Percentiles rank a stretch among this genome's conserved stretches.
These are phyloP conservation scores for Pangasius djambal DNA, from an alignment of 2,797 vertebrate species.

Conservation along the genomic window DNA sequence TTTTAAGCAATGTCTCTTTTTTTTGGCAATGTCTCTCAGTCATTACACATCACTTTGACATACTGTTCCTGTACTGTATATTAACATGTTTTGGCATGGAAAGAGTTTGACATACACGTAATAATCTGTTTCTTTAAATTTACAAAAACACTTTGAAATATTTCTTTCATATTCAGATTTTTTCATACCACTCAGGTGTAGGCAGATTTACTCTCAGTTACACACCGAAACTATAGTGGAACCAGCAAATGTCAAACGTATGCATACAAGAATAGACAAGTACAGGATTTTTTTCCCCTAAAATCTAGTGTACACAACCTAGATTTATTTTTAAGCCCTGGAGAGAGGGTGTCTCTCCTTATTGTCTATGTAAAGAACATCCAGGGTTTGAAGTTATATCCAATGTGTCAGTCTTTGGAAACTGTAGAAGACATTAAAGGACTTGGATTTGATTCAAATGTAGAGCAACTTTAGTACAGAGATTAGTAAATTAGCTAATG, in stretches of 20 bases:
- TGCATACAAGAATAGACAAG: constrained; percentile 11
- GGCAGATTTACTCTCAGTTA: neutral
- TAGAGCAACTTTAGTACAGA: neutral
- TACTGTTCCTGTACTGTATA: too few relatives aligned
- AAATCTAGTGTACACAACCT: neutral
- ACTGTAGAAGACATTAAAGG: neutral
- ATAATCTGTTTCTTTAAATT: neutral
- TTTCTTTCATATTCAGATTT: neutral
- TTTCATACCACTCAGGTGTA: neutral
- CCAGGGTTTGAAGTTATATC: neutral
- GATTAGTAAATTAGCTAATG: neutral
- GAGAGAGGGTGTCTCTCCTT: neutral
- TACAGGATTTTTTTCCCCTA: neutral
- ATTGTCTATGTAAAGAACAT: constrained; percentile 8
- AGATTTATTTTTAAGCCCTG: constrained; percentile 30
- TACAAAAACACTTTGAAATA: neutral
- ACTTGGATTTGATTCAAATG: neutral
- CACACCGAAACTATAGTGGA: neutral
- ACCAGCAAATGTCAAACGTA: constrained; percentile 4
- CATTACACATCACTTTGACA: neutral
- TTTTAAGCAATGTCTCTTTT: neutral
- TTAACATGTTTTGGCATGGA: neutral
- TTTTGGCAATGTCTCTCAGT: neutral
- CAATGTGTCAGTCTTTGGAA: neutral
- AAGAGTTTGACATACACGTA: neutral